These are phyloP conservation scores for Rhea pennata DNA, from an alignment of 2,113 vertebrate genomes.

Conservation along the genomic window DNA sequence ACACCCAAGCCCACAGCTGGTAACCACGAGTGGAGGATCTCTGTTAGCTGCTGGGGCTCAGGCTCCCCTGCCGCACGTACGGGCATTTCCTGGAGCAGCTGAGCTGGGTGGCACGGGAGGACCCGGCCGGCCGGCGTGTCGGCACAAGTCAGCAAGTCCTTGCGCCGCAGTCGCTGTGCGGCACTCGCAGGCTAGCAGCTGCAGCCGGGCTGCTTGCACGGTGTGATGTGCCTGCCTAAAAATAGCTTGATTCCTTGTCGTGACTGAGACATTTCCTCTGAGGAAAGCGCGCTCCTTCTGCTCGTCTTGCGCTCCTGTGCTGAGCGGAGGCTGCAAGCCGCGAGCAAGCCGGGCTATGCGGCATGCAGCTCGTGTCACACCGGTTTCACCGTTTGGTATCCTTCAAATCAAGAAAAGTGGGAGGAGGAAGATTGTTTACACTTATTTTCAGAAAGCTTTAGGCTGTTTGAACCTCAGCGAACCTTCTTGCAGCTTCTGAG, in stretches of 20 bases:
- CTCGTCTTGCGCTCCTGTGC: not conserved
- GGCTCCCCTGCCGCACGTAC: not conserved
- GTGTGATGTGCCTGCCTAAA: not conserved
- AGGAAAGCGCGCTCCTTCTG: not conserved
- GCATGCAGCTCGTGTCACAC: not conserved
- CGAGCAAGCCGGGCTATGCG: not conserved
- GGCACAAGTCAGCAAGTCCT: not conserved
- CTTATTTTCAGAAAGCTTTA: not conserved
- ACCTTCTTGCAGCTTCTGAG: not conserved
- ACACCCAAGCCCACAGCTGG: not conserved
- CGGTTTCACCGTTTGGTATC: not conserved
- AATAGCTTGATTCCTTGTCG: not conserved
- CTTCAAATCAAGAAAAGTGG: not conserved
- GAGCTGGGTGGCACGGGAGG: not conserved
- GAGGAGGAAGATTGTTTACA: not conserved
- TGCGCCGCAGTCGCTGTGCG: not conserved
- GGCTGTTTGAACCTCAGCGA: not conserved
- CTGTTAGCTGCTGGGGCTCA: not conserved
- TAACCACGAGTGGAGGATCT: not conserved
- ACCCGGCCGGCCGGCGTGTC: not conserved
- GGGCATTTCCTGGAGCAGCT: not conserved
- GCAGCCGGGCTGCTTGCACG: not conserved
- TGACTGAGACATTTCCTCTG: slow-evolving; percentile 15
- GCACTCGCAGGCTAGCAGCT: not conserved
- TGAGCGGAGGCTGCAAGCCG: not conserved